Conservation (phyloP, 1,140 invertebrate species). For the Aleiodes sp. region DNA sequence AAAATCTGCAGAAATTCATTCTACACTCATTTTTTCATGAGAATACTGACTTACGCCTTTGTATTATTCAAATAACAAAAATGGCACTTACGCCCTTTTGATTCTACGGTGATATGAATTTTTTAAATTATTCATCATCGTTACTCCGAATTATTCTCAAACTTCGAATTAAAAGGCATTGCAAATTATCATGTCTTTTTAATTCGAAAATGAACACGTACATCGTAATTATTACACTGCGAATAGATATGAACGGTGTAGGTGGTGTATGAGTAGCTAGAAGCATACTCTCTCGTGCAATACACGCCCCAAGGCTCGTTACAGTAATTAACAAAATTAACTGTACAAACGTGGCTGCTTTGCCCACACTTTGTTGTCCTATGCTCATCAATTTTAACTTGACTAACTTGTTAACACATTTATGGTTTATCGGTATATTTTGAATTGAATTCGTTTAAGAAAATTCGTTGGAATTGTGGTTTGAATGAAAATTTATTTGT, state of each 20-base stretch:
- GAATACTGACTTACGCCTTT: too few relatives aligned
- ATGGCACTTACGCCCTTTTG: too few relatives aligned
- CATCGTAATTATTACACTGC: not conserved
- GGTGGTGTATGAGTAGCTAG: not conserved
- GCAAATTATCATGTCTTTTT: not conserved
- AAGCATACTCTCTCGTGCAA: not conserved
- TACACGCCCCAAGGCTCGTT: constrained; percentile 24
- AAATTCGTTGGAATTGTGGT: not conserved
- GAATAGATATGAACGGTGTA: not conserved
- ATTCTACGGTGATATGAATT: constrained; percentile 1
- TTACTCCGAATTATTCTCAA: not conserved
- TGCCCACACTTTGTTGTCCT: not conserved
- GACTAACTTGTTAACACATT: not conserved
- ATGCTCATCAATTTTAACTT: not conserved
- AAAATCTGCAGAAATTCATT: too few relatives aligned
- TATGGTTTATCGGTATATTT: not conserved
- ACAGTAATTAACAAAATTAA: constrained; percentile 52
- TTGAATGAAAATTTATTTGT: too few relatives aligned
- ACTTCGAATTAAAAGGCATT: not conserved
- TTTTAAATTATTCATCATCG: too few relatives aligned
- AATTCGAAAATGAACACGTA: not conserved
- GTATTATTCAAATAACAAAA: too few relatives aligned
- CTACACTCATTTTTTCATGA: too few relatives aligned
- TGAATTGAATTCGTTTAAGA: not conserved
- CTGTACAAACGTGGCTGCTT: constrained; percentile 19